Conservation (phyloP, 1,140 invertebrate species). For the Tetragonula clypearis region DNA sequence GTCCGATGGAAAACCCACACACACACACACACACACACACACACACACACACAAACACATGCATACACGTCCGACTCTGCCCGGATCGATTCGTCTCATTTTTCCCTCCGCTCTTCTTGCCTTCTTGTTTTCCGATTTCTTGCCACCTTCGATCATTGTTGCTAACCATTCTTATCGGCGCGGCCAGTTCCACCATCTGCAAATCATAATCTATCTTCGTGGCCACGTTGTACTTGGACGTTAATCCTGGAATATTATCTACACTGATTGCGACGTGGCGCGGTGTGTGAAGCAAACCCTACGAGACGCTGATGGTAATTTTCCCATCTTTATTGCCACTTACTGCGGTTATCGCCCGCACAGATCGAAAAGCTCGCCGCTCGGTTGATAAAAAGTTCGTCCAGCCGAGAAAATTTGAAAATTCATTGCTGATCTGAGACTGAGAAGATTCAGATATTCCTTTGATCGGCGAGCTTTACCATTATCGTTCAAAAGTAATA, state of each 20-base stretch:
- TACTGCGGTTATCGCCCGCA: too few species aligned
- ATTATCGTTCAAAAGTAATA: too few species aligned
- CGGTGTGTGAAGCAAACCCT: conserved; percentile 7
- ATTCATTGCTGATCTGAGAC: too few species aligned
- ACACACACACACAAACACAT: too few species aligned
- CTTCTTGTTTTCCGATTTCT: conserved; percentile 49
- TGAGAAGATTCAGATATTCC: too few species aligned
- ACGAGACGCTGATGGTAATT: background rate
- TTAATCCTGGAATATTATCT: conserved; percentile 38
- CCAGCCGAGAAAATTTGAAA: too few species aligned
- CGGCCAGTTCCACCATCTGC: background rate
- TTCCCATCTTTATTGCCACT: too few species aligned
- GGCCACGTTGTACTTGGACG: conserved; percentile 7
- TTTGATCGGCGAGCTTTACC: too few species aligned
- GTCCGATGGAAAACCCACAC: conserved; percentile 28
- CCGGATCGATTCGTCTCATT: conserved; percentile 59
- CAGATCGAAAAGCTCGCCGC: too few species aligned
- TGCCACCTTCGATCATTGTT: conserved; percentile 33
- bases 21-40: too few species aligned
- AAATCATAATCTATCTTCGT: conserved; percentile 32
- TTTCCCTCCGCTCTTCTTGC: background rate
- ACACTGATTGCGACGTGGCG: background rate
- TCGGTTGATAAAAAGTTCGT: too few species aligned
- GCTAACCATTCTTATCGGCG: conserved; percentile 44
- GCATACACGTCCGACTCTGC: background rate